Base-by-base conservation (phyloP, 1,140 invertebrate species). In the Cataglyphis hispanica region DNA sequence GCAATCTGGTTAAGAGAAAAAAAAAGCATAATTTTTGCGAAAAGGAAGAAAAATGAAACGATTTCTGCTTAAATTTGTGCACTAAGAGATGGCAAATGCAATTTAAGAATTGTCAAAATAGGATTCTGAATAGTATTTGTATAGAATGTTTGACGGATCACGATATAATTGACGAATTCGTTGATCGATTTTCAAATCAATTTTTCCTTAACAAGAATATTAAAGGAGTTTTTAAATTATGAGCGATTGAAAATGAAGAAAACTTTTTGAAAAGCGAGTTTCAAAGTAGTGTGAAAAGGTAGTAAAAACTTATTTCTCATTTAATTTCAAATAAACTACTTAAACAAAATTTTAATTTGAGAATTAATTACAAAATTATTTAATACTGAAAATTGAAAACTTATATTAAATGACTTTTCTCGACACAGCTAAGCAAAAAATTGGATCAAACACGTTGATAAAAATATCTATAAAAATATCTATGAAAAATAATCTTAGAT, bases 281-380 rank as follows among this genome's bases (percentile, higher is more conserved):
- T 75, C n/a, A 58, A 75, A 75, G 72, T 50, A 16, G 53, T 60
- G 34, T 53, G 37, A 75, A 75, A 75, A 60, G 53, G 16, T 27
- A 75, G 53, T 78, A 46, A 46, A 78, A 50, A 40, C 63, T 78
- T 78, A 64, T 53, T 69, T 25, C 34, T 78, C 61, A 69, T 78
- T 78, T 78, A 64, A 75, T 75, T 75, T 31, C 22, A 25, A 8
- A n/a, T 60, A 75, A 74, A 74, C 34, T 75, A 37, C 72, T 75
- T 75, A 37, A 75, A 75, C 72, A 40, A 75, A 60, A 37, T 75
- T 75, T 34, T 75, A 60, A 60, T 75, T 75, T 75, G 25, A 75
- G 34, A 53, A 75, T 75, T 75, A 75, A 22, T 75, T 75, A 40
- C 72, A 75, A 75, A 75, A 53, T 75, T 60, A 75, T 75, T 75